These are phyloP conservation scores for Neosalanx taihuensis DNA, from an alignment of 2,797 vertebrate species.

Conservation along the genomic window DNA sequence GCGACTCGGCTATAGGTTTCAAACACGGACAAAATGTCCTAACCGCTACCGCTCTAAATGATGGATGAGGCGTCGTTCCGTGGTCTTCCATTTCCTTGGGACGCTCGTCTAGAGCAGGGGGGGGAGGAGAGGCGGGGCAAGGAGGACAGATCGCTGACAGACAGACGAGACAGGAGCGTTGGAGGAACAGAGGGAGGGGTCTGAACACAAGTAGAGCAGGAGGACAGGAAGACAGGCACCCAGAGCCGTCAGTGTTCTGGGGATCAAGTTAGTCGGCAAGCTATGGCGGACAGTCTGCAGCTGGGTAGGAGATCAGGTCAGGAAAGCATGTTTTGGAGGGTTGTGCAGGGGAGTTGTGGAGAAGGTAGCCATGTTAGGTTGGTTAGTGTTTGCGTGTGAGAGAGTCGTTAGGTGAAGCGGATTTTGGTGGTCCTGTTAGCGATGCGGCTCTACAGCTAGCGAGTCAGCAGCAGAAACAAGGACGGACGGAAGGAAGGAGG, in stretches of 20 bases:
- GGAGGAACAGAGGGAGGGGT: slow-evolving; percentile 19
- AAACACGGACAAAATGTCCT: no score
- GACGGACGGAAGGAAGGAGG: slow-evolving; percentile 33
- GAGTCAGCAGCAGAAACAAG: slow-evolving; percentile 17
- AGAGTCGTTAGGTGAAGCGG: not conserved
- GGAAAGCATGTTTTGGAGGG: not conserved
- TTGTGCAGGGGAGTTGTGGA: no score
- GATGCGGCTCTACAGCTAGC: not conserved
- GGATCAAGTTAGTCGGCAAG: not conserved
- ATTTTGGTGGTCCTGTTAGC: not conserved
- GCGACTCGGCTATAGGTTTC: no score
- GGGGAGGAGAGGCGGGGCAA: not conserved
- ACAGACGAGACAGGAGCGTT: slow-evolving; percentile 18
- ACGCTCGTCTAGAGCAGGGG: no score
- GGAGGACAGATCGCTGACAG: slow-evolving; percentile 19
- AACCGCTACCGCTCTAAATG: no score
- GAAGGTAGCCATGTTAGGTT: no score
- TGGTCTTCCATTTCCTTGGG: no score
- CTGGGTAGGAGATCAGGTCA: not conserved
- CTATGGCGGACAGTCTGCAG: not conserved
- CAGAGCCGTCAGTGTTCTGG: not conserved
- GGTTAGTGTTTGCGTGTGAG: not conserved
- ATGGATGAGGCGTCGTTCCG: no score
- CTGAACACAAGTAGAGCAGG: slow-evolving; percentile 12
- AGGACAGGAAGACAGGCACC: slow-evolving; percentile 4